Evolutionary conservation across 1,140 invertebrate genomes (phyloP), one percentile per base, ranked within the genome.

Genomic region (Vanessa tameamea): DNA sequence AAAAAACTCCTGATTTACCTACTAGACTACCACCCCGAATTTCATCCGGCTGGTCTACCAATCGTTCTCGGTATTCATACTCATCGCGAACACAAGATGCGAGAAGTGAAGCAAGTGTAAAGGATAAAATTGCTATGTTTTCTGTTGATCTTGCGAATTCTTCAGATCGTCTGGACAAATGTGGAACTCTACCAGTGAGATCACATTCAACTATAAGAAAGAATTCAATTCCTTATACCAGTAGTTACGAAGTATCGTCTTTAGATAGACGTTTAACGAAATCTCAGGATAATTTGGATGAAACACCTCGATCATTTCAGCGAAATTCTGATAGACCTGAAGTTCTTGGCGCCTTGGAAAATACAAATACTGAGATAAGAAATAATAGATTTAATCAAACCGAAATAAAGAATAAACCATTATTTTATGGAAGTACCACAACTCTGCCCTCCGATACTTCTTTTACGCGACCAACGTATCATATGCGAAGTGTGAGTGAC

Each of bases 101-200:
- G 80, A 95, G 95, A 82, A 97, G 96, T 69, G 96, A 96, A 86
- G 95, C 95, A 66, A 97, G 96, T 78, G 96, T 97, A 16, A 95
- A 95, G 80, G 97, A 97, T 84, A 97, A 97, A 91, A 98, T 98
- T 81, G 97, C 97, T 51, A 97, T 97, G 96, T 98, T 98, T 88
- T 97, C 96, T 8, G 87, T 88, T 71, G 86, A 93, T 65, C 83
- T 92, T 51, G 88, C 93, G 0, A 86, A 90, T 69, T 94, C 94
- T 16, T 48, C 94, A 79, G 80, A 94, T 79, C 72, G 91, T 81
- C 66, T 92, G 50, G 91, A 92, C 74, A 92, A 90, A 78, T 92
- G 89, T 82, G 89, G 89, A 23, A 91, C 89, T 85, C 94, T 80
- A 84, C 94, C 87, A 15, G 79, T 87, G 47, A 90, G 87, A 79